Base-by-base conservation (phyloP, 2,797 vertebrate species). In the Myripristis jacobus region DNA sequence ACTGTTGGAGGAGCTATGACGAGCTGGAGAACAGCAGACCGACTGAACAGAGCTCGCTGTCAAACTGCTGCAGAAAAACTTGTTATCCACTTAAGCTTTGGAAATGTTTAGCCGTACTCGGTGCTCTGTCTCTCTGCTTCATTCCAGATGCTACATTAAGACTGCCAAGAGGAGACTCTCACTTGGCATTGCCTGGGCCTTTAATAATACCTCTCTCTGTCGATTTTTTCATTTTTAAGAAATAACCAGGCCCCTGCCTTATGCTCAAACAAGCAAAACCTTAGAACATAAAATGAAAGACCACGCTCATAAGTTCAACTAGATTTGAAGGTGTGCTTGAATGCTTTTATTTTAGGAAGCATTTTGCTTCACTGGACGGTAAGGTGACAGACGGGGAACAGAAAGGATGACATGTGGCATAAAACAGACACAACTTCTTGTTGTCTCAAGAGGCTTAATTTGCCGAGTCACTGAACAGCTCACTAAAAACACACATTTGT, bases 71-170 rank as follows among this genome's bases (percentile, higher is more conserved):
- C 27, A 19, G 21, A 31, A 21, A 31, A 31, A 41, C 13, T 41
- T 41, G 64, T 54, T 41, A 25, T 44, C 36, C 36, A 55, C 41
- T 34, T 66, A 46, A 16, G 11, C 21, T 24, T 22, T 21, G 19
- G 25, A 66, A n/a, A n/a, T 54, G 31, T 36, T 56, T 29, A 27
- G 25, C 24, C 15, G 27, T 34, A 18, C 27, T 31, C 11, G 19
- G 18, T 19, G 16, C 29, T 56, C n/a, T 10, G 6, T 52, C 25
- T 46, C 27, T 22, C 2, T 10, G n/a, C 21, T 44, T 34, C 25
- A 12, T 46, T 64, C 47, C 47, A 64, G 47, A 38, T 36, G 47
- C 19, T 21, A 64, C 36, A 56, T 36, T 41, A 41, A 55, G 27
- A 36, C 29, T 36, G 51, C 51, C 51, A 53, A 41, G 38, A 56